Evolutionary conservation across 2,888 invertebrate species (phyloP), one percentile per base, ranked within the genome.

Genomic region (Leuctra nigra): DNA sequence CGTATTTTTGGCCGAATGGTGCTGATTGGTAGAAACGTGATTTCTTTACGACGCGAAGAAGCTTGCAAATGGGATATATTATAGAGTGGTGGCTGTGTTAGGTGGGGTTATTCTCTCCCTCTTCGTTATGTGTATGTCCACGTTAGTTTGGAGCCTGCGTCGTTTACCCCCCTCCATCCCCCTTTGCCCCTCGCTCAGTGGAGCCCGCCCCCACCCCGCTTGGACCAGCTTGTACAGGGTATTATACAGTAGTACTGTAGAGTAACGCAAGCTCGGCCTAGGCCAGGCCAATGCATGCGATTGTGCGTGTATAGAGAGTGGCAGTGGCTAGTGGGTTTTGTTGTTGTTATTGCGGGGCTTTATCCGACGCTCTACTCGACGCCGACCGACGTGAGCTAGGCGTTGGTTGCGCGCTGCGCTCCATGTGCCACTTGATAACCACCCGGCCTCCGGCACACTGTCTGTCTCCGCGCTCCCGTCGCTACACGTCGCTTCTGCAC

Each of bases 151-250:
- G 61, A 58, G 60, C 61, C 53, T 54, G 58, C 57, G 39, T 56
- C 58, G 53, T 54, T 41, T 53, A 53, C 57, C 53, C 59, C 57
- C 58, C 57, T 59, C 59, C 61, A 55, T 58, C 56, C 56, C 53
- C 54, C 58, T 59, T 58, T 61, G 60, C 62, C 56, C 58, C 54
- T 56, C 56, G 63, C 62, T 60, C 59, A 63, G 61, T 38, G 54
- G 56, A 50, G 60, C 57, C 60, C 59, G 57, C 58, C 53, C 54
- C 54, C 56, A 39, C 50, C 56, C 38, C 58, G 58, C 47, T 47
- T 20, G 24, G 47, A 29, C 47, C 47, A 25, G 25, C 25, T 25
- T 24, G 24, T 25, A 29, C 35, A 39, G 35, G 56, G 56, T 59
- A 56, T 56, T 56, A 59, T 23, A 47, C 25, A 47, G 4, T 18